Evolutionary conservation across 1,140 invertebrate genomes (phyloP).

Genomic region (Drosophila grimshawi): DNA sequence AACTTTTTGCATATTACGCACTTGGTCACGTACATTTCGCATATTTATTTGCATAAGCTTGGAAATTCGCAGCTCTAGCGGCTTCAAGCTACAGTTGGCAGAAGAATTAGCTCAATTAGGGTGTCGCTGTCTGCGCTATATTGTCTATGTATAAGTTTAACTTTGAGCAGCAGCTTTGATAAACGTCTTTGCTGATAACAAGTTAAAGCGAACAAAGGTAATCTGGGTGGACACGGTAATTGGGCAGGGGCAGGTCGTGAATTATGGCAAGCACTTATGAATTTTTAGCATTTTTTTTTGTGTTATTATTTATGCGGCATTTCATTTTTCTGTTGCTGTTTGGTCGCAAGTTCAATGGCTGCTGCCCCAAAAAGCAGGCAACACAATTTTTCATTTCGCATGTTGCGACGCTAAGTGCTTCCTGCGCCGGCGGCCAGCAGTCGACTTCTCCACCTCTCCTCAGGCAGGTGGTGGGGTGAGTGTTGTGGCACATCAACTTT

Average conservation of each 20-base stretch:
- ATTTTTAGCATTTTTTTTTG: constrained; percentile 56
- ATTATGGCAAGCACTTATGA: constrained; percentile 78
- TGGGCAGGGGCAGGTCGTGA: constrained; percentile 54
- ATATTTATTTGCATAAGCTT: constrained; percentile 81
- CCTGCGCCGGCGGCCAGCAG: constrained; percentile 52
- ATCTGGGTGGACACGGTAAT: constrained; percentile 69
- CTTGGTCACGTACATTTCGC: constrained; percentile 74
- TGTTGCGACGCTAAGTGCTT: constrained; percentile 80
- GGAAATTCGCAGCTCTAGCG: constrained; percentile 36
- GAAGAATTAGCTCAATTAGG: constrained; percentile 50
- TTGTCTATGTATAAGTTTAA: constrained; percentile 10
- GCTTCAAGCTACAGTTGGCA: constrained; percentile 22
- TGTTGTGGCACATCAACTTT: constrained; percentile 71
- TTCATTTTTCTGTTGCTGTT: constrained; percentile 52
- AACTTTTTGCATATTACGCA: constrained; percentile 82
- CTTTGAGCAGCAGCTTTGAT: constrained; percentile 14
- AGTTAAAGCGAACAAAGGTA: constrained; percentile 35
- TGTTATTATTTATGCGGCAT: constrained; percentile 68
- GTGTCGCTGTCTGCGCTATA: constrained; percentile 49
- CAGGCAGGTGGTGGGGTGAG: constrained; percentile 27
- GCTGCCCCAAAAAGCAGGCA: constrained; percentile 55
- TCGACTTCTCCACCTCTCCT: neutral
- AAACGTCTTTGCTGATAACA: constrained; percentile 38
- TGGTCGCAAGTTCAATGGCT: constrained; percentile 67
- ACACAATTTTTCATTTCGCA: constrained; percentile 80